These are phyloP conservation scores for Desoria tigrina DNA, from an alignment of 2,888 invertebrate genomes.

Conservation along the genomic window DNA sequence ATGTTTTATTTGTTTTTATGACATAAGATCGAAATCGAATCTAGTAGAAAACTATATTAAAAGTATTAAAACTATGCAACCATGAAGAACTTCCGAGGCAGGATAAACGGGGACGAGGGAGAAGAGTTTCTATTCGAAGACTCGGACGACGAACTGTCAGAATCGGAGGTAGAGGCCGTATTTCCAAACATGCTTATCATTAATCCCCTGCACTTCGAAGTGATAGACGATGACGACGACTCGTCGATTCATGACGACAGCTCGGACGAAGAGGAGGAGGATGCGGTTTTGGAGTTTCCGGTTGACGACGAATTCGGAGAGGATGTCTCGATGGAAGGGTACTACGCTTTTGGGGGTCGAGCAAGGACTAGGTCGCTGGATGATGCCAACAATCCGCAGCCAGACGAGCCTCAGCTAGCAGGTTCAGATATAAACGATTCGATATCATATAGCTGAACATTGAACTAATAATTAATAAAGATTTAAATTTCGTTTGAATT, in stretches of 20 bases:
- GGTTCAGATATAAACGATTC: too few species aligned
- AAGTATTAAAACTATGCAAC: too few species aligned
- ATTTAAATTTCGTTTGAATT: background rate
- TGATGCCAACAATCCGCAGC: too few species aligned
- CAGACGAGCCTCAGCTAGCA: too few species aligned
- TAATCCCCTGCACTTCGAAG: background rate
- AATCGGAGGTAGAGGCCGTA: background rate
- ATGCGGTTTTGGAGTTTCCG: background rate
- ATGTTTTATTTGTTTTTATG: too few species aligned
- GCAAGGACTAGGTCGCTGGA: background rate
- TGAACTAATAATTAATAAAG: too few species aligned
- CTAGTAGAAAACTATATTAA: too few species aligned
- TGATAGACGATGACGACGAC: background rate
- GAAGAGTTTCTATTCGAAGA: background rate
- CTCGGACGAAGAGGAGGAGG: background rate
- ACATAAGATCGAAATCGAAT: too few species aligned
- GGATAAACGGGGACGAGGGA: background rate
- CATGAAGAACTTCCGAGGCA: background rate
- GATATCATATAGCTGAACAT: too few species aligned
- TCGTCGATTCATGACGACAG: background rate
- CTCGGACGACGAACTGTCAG: background rate
- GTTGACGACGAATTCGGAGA: background rate
- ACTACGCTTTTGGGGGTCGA: background rate
- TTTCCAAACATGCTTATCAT: background rate
- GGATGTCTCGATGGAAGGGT: conserved; percentile 5